phyloP scores from a whole-genome alignment of 2,888 invertebrate genomes.

The Cancer borealis region DNA sequence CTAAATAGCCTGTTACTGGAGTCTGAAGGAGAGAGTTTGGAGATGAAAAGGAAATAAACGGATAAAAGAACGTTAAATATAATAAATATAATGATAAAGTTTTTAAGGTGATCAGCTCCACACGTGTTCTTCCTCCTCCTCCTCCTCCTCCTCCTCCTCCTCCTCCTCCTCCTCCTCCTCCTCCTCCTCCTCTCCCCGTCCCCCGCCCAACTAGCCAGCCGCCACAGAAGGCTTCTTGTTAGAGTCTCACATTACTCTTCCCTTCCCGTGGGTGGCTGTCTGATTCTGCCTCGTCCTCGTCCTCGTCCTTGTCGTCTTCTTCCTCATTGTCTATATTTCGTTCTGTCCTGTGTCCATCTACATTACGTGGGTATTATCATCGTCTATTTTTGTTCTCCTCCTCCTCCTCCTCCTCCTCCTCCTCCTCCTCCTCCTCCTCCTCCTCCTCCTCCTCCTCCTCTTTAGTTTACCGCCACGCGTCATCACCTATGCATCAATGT shows the following conservation, averaged over 20 bases:
- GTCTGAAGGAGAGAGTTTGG: neutral
- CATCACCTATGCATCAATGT: too few species aligned
- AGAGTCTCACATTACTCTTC: constrained; percentile 10
- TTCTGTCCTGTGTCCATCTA: neutral
- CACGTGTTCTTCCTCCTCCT: neutral
- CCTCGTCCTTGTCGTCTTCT: neutral
- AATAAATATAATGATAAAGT: neutral
- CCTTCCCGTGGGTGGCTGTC: neutral
- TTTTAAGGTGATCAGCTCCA: neutral
- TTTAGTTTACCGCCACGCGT: too few species aligned
- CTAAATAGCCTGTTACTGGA: neutral
- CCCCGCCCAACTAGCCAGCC: neutral
- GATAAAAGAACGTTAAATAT: neutral
- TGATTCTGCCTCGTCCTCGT: constrained; percentile 7
- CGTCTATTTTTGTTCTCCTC: too few species aligned
- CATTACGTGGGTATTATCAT: too few species aligned
- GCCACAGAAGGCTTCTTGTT: constrained; percentile 11
- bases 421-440: too few species aligned
- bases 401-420: too few species aligned
- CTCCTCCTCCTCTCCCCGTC: constrained; percentile 24
- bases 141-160: neutral
- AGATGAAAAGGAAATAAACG: neutral
- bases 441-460: too few species aligned
- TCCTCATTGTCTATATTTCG: neutral
- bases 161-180: neutral